A percentile compares a stretch with the other conserved stretches of the same genome.
Conservation (phyloP, 2,888 invertebrate genomes). For the Phortica okadai region DNA sequence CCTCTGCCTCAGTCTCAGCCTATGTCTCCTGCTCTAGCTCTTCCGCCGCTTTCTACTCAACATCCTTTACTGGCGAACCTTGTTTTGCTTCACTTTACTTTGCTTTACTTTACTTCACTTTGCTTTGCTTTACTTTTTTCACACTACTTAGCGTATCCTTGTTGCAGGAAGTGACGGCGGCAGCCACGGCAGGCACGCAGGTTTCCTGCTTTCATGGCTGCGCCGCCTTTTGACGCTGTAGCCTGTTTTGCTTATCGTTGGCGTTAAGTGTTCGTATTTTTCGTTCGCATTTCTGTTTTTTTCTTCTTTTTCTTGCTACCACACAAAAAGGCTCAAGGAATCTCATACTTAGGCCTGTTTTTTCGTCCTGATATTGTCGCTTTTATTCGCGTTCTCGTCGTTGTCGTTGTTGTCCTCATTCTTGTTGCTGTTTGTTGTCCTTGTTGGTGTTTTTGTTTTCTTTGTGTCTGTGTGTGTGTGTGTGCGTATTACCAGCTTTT, state of each 20-base stretch:
- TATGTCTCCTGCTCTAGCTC: no score
- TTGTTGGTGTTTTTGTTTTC: not conserved
- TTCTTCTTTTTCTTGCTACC: not conserved
- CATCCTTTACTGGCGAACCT: no score
- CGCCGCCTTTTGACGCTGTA: not conserved
- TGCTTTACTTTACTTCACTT: not conserved
- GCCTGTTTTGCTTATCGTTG: not conserved
- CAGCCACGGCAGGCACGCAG: not conserved
- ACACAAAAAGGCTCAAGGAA: not conserved
- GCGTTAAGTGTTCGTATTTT: conserved; percentile 6
- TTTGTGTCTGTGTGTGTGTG: not conserved
- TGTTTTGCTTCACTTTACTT: no score
- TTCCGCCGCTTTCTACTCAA: not conserved
- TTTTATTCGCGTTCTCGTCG: not conserved
- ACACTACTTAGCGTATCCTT: conserved; percentile 15
- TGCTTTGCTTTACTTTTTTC: not conserved
- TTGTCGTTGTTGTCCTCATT: not conserved
- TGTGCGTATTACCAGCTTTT: not conserved
- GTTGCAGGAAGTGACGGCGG: not conserved
- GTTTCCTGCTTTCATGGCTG: not conserved
- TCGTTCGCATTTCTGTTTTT: not conserved
- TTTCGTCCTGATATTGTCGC: conserved; percentile 1
- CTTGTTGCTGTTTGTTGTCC: not conserved
- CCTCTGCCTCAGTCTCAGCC: not conserved
- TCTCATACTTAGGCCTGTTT: not conserved